phyloP scores from a whole-genome alignment of 2,113 vertebrate species.

The Pterophyllum scalare region DNA sequence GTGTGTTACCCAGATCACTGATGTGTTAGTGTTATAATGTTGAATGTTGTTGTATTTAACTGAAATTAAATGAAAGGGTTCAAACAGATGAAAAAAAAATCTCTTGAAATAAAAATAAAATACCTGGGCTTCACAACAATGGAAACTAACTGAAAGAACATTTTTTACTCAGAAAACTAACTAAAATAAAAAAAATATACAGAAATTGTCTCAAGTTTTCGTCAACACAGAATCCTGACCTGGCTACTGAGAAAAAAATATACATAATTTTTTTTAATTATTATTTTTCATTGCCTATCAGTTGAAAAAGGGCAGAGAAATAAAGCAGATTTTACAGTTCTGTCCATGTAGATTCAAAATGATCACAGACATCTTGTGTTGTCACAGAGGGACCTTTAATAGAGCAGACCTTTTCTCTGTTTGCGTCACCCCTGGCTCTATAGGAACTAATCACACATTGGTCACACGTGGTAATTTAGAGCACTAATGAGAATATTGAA shows the following conservation, averaged over 20 bases:
- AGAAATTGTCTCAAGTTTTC: not conserved
- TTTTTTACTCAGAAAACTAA: not conserved
- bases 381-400: not conserved
- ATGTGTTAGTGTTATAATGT: too few relatives aligned
- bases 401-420: not conserved
- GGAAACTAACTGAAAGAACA: not conserved
- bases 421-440: not conserved
- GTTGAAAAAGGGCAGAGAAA: not conserved
- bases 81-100: not conserved
- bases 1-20: too few relatives aligned
- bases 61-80: not conserved
- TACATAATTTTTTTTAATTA: too few relatives aligned
- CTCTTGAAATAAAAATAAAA: not conserved
- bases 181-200: not conserved
- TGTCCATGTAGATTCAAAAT: not conserved
- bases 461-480: constrained; percentile 2
- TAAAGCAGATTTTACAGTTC: not conserved
- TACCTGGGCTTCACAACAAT: not conserved
- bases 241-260: too few relatives aligned
- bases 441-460: not conserved
- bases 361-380: not conserved
- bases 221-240: too few relatives aligned
- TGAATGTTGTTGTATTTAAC: too few relatives aligned
- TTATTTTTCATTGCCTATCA: too few relatives aligned
- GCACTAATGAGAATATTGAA: constrained; percentile 5